Evolutionary conservation across 2,113 vertebrate genomes (phyloP).

Genomic region (Lophotis ruficrista): DNA sequence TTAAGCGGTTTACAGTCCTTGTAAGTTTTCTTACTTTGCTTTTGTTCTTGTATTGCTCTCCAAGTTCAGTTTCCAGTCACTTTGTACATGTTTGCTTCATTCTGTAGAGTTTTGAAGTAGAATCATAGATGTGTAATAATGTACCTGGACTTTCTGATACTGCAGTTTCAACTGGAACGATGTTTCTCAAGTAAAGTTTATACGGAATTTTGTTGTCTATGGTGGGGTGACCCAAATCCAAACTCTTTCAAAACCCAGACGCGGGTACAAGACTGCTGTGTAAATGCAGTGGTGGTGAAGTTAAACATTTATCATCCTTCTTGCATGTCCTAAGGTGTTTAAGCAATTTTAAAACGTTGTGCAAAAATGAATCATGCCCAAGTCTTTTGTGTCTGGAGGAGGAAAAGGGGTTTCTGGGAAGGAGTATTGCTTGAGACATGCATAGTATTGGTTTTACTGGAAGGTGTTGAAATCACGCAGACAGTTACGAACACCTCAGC

Average conservation of each 20-base stretch:
- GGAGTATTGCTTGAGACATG: neutral
- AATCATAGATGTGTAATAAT: neutral
- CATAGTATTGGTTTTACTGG: neutral
- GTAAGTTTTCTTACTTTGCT: slow-evolving; percentile 79
- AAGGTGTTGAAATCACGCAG: slow-evolving; percentile 28
- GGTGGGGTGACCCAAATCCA: neutral
- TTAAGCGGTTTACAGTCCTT: slow-evolving; percentile 90
- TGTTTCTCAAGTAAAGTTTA: neutral
- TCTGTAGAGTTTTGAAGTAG: neutral
- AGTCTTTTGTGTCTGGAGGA: neutral
- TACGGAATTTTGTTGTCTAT: neutral
- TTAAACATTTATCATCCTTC: neutral
- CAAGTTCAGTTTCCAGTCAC: neutral
- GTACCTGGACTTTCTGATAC: neutral
- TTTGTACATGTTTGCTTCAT: neutral
- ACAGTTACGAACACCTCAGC: neutral
- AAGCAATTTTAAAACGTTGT: neutral
- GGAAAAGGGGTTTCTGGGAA: neutral
- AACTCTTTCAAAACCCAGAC: neutral
- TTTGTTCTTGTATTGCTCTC: neutral
- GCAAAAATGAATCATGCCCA: neutral
- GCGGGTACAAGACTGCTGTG: neutral
- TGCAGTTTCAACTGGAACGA: neutral
- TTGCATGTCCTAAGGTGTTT: neutral
- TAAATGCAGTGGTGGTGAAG: neutral